Conservation (phyloP, 2,888 invertebrate genomes). For the Zhuqinia jingwanae region DNA sequence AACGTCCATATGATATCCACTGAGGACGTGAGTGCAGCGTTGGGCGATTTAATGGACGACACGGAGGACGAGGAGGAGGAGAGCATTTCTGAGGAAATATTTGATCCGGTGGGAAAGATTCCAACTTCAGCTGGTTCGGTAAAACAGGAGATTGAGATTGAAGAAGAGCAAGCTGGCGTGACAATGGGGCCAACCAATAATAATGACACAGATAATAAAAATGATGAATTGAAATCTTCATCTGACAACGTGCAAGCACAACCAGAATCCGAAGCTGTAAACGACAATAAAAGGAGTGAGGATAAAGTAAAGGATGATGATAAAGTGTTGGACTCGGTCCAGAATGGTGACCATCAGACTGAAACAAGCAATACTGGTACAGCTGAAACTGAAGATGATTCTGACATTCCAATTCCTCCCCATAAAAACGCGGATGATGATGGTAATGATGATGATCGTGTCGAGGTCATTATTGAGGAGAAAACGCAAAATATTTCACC, state of each 20-base stretch:
- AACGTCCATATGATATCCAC: constrained; percentile 28
- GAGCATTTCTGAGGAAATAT: constrained; percentile 27
- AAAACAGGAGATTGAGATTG: background rate
- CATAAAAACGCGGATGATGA: constrained; percentile 1
- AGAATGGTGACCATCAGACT: constrained; percentile 58
- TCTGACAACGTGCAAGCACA: constrained; percentile 17
- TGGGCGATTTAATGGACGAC: constrained; percentile 48
- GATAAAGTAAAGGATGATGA: constrained; percentile 18
- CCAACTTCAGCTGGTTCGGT: background rate
- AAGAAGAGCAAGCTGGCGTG: constrained; percentile 21
- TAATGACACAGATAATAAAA: constrained; percentile 64
- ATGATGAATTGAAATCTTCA: constrained; percentile 61
- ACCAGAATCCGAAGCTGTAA: background rate
- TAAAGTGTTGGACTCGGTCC: constrained; percentile 35
- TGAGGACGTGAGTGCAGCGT: constrained; percentile 54
- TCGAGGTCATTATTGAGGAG: constrained; percentile 46
- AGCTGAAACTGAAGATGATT: background rate
- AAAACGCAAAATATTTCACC: constrained; percentile 52
- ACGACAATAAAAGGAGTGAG: constrained; percentile 14
- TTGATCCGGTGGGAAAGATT: background rate
- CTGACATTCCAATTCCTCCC: constrained; percentile 10
- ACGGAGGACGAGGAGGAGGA: constrained; percentile 59
- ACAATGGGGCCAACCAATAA: constrained; percentile 51
- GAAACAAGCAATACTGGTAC: constrained; percentile 7
- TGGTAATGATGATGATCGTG: constrained; percentile 33